Evolutionary conservation across 1,140 invertebrate species (phyloP).

Genomic region (Bombus pascuorum): DNA sequence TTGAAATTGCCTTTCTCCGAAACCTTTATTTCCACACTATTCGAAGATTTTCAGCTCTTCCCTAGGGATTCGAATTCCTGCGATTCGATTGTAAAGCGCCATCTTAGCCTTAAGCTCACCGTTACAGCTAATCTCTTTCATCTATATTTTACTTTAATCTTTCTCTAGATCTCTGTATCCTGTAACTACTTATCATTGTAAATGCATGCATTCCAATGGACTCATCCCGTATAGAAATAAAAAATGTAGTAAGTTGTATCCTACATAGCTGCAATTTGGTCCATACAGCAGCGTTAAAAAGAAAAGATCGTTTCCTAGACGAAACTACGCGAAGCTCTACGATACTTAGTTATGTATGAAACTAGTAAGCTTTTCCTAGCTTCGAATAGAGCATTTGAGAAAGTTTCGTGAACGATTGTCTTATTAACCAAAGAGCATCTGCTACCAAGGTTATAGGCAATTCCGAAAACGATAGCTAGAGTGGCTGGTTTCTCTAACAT

Average conservation of each 20-base stretch:
- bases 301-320: not conserved
- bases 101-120: too few species aligned
- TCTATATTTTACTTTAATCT: too few species aligned
- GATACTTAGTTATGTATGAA: not conserved
- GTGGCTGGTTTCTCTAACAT: conserved; percentile 19
- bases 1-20: too few species aligned
- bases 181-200: too few species aligned
- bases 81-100: too few species aligned
- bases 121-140: too few species aligned
- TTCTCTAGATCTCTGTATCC: too few species aligned
- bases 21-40: too few species aligned
- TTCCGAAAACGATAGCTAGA: conserved; percentile 42
- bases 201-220: not conserved
- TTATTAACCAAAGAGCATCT: conserved; percentile 44
- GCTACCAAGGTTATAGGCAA: conserved; percentile 17
- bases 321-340: not conserved
- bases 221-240: not conserved
- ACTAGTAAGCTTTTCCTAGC: not conserved
- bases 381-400: conserved; percentile 8
- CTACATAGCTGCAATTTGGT: too few species aligned
- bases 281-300: too few species aligned
- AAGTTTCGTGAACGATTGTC: conserved; percentile 22
- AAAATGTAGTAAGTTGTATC: not conserved
- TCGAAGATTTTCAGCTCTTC: too few species aligned
- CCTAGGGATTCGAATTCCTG: too few species aligned